Conservation (phyloP, 2,888 invertebrate genomes). For the Aporophyla nigra region DNA sequence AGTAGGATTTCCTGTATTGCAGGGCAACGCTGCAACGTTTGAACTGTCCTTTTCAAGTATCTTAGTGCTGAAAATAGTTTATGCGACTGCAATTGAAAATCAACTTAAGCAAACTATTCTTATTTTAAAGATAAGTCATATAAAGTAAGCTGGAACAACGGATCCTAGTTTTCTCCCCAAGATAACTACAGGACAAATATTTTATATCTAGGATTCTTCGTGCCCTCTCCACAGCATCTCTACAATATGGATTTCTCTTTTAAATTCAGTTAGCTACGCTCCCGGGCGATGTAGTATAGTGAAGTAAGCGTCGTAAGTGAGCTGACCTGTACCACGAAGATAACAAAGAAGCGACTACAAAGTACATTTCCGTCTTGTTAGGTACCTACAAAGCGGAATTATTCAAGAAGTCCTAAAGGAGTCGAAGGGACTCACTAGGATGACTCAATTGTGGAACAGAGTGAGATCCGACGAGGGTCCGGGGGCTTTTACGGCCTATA, state of each 20-base stretch:
- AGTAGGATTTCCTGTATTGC: slow-evolving; percentile 33
- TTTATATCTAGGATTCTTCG: slow-evolving; percentile 1
- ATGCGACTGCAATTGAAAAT: not conserved
- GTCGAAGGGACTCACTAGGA: slow-evolving; percentile 77
- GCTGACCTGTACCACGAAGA: slow-evolving; percentile 62
- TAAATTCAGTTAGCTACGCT: slow-evolving; percentile 39
- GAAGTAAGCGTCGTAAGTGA: slow-evolving; percentile 54
- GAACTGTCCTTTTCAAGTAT: not conserved
- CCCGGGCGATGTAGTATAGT: slow-evolving; percentile 14
- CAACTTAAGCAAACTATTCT: not conserved
- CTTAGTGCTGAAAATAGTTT: slow-evolving; percentile 19
- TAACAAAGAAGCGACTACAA: slow-evolving; percentile 69
- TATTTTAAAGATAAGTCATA: not conserved
- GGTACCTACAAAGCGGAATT: slow-evolving; percentile 76
- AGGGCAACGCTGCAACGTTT: not conserved
- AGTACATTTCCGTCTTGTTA: slow-evolving; percentile 72
- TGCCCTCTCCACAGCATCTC: slow-evolving; percentile 9
- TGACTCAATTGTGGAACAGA: slow-evolving; percentile 84
- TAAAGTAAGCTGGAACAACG: not conserved
- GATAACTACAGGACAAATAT: slow-evolving; percentile 2
- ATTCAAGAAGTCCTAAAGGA: slow-evolving; percentile 79
- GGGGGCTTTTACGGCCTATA: slow-evolving; percentile 84
- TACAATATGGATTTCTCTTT: slow-evolving; percentile 34
- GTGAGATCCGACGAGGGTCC: slow-evolving; percentile 80
- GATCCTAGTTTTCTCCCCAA: not conserved